Conservation (phyloP, 2,797 vertebrate genomes). For the Rhyacichthys aspro region DNA sequence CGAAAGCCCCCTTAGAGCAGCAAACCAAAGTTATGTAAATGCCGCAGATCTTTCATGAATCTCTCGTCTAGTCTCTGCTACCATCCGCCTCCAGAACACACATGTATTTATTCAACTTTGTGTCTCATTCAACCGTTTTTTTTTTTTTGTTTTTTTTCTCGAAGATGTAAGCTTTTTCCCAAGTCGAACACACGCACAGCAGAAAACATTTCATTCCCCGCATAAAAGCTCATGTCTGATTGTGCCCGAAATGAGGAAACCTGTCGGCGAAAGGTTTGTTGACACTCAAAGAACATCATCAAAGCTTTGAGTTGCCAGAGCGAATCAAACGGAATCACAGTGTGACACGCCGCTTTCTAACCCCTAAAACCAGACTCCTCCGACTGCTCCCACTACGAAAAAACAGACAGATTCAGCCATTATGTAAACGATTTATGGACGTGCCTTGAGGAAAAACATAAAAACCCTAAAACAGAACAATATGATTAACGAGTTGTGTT, state of each 20-base stretch:
- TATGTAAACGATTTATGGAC: background rate
- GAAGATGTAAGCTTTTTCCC: background rate
- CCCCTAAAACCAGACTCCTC: background rate
- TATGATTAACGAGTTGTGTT: too few relatives aligned
- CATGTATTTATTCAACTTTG: too few relatives aligned
- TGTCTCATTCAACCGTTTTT: too few relatives aligned
- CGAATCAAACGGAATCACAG: conserved; percentile 18
- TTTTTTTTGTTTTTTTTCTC: too few relatives aligned
- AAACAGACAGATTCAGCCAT: background rate
- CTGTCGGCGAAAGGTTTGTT: conserved; percentile 22
- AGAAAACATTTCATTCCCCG: conserved; percentile 10
- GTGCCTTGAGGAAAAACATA: too few relatives aligned
- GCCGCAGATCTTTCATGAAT: too few relatives aligned
- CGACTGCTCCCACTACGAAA: background rate
- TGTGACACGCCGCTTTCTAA: background rate
- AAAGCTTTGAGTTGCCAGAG: conserved; percentile 23
- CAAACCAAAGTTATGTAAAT: too few relatives aligned
- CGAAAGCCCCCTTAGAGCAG: too few relatives aligned
- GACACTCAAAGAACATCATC: conserved; percentile 38
- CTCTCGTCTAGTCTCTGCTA: too few relatives aligned
- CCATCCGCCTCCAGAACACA: too few relatives aligned
- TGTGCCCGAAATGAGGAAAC: background rate
- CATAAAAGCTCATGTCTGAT: background rate
- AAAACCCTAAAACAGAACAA: too few relatives aligned
- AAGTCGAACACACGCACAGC: background rate